These are phyloP conservation scores for Papilio helenus DNA, from an alignment of 1,140 invertebrate species.

Conservation along the genomic window DNA sequence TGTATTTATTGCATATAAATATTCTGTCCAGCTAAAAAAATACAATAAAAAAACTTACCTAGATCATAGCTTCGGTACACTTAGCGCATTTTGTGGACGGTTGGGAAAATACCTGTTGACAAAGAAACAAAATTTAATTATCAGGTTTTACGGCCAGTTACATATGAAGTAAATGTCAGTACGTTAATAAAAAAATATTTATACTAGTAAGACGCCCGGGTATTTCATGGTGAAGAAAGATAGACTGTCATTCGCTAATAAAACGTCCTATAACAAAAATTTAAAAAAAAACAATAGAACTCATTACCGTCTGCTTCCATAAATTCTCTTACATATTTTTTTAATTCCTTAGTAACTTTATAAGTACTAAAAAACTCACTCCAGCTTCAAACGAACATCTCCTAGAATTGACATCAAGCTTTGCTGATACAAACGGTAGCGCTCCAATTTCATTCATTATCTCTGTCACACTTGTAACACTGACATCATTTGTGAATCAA, in stretches of 20 bases:
- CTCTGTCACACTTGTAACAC: background rate
- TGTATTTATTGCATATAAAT: background rate
- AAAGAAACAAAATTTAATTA: background rate
- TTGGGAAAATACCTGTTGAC: background rate
- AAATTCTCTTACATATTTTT: too few relatives aligned
- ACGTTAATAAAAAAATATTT: too few relatives aligned
- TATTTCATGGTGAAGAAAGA: too few relatives aligned
- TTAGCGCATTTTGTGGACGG: background rate
- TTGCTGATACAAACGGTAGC: background rate
- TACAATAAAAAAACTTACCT: slow-evolving; percentile 7
- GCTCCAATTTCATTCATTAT: background rate
- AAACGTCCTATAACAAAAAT: too few relatives aligned
- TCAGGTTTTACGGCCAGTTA: background rate
- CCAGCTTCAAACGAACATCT: background rate
- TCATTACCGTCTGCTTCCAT: too few relatives aligned
- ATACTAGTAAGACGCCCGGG: too few relatives aligned
- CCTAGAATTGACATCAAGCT: background rate
- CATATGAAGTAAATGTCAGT: background rate
- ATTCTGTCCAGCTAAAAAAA: background rate
- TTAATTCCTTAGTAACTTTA: too few relatives aligned
- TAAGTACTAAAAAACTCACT: background rate
- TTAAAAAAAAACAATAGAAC: too few relatives aligned
- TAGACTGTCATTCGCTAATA: too few relatives aligned
- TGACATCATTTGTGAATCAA: background rate
- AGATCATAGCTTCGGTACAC: background rate